Conservation (phyloP, 2,797 vertebrate species). For the Melanotaenia maccullochi region DNA sequence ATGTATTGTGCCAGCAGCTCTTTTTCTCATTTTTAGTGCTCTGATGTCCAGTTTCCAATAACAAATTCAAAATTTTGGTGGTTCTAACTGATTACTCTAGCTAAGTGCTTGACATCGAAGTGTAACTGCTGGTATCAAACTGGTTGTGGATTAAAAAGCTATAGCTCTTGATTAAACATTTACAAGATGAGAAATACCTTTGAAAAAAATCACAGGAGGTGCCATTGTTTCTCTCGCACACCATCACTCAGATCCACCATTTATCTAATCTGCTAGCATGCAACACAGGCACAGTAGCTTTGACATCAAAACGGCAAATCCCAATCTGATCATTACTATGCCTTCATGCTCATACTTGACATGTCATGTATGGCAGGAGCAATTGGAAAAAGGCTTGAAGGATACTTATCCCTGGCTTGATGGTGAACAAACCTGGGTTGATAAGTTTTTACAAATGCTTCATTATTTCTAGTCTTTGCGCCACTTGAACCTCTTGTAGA, state of each 20-base stretch:
- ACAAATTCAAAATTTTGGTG: constrained; percentile 3
- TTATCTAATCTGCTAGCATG: constrained; percentile 24
- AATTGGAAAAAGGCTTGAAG: constrained; percentile 57
- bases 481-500: constrained; percentile 4
- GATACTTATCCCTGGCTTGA: constrained; percentile 18
- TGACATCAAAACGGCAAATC: constrained; percentile 64
- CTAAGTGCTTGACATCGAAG: constrained; percentile 46
- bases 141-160: constrained; percentile 54
- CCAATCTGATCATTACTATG: neutral
- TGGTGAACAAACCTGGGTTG: constrained; percentile 18
- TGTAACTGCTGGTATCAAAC: constrained; percentile 73
- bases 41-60: constrained; percentile 23
- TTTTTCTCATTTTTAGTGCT: constrained; percentile 9
- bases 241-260: constrained; percentile 11
- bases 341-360: constrained; percentile 24
- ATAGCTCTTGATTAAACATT: constrained; percentile 57
- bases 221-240: constrained; percentile 26
- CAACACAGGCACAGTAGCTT: constrained; percentile 46
- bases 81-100: constrained; percentile 21
- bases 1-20: constrained; percentile 2
- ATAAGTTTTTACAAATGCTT: constrained; percentile 3
- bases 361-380: constrained; percentile 52
- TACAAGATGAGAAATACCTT: constrained; percentile 48
- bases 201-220: constrained; percentile 31
- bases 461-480: constrained; percentile 10